A percentile compares a stretch with the other conserved stretches of the same genome.
phyloP scores from a whole-genome alignment of 2,797 vertebrate genomes.

The Macropus fuliginosus region DNA sequence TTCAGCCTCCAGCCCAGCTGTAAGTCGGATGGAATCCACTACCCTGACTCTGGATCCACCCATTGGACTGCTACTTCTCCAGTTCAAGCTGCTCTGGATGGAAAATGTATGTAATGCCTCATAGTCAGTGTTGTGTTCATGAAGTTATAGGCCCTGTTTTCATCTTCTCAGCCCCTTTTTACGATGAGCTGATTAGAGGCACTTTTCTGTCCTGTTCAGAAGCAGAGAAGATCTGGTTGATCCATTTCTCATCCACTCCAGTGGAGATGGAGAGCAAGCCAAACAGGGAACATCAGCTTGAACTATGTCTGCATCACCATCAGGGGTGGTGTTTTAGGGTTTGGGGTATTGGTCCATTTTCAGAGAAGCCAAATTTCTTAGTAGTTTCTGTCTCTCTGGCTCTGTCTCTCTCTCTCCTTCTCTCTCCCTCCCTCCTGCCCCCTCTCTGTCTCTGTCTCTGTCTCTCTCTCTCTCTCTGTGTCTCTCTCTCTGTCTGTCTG shows the following conservation, averaged over 20 bases:
- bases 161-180: not conserved
- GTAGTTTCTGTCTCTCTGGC: too few relatives aligned
- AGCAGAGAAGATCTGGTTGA: not conserved
- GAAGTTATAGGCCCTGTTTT: not conserved
- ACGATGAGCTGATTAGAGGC: not conserved
- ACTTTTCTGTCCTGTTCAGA: not conserved
- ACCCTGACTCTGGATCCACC: constrained; percentile 54
- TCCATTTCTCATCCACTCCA: not conserved
- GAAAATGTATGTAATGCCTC: constrained; percentile 51
- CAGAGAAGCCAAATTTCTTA: not conserved
- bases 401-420: not conserved
- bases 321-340: not conserved
- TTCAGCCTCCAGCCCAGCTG: constrained; percentile 56
- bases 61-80: constrained; percentile 51
- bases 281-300: not conserved
- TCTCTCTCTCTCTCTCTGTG: too few relatives aligned
- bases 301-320: not conserved
- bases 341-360: not conserved
- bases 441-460: too few relatives aligned
- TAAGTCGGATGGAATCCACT: constrained; percentile 62
- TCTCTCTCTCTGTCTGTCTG: too few relatives aligned
- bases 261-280: not conserved
- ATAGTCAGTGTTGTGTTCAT: not conserved
- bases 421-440: not conserved
- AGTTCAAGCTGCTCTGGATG: constrained; percentile 51